Base-by-base conservation (phyloP, 2,888 invertebrate species). In the Andrena minutula region DNA sequence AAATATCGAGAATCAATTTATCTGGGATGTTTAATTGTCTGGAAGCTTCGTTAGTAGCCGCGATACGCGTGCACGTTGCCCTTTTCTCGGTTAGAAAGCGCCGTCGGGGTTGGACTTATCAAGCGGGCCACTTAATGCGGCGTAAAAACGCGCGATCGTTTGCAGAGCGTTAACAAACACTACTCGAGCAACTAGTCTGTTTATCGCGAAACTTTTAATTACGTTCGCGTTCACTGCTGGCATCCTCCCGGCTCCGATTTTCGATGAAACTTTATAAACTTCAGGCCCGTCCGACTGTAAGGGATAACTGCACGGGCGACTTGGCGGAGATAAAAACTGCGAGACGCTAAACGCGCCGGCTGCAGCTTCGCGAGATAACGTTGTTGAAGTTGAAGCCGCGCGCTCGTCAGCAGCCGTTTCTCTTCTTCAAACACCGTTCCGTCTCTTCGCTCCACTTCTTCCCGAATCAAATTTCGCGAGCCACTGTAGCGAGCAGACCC, bases 191-290 rank as follows among this genome's bases (percentile, higher is more conserved):
- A n/a, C 8, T 63, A 41, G n/a, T 51, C 47, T 51, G 81, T 72
- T 80, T 80, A 80, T 80, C 81, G 72, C 53, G 81, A 49, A 80
- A 80, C 81, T 80, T 79, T 80, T 80, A 80, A 80, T 80, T 80
- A 66, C 80, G 79, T 79, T 71, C 65, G 32, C 72, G 61, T 41
- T 53, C 70, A 16, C 3, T 2, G 12, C 10, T 3, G 30, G 20
- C 16, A n/a, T 16, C 56, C 47, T 8, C 16, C 28, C 2, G 66
- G n/a, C 30, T 26, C 70, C 65, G 79, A 79, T 79, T 79, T 80
- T 79, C 79, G 61, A 71, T 53, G 80, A 49, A 79, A 79, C 65
- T 79, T 66, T 23, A 56, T 49, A n/a, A 80, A 80, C 81, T 72
- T 20, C 26, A 41, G 20, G 4, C 51, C 28, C 51, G 70, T 26